These are phyloP conservation scores for Drosophila obscura DNA, from an alignment of 1,140 invertebrate genomes.

Conservation along the genomic window DNA sequence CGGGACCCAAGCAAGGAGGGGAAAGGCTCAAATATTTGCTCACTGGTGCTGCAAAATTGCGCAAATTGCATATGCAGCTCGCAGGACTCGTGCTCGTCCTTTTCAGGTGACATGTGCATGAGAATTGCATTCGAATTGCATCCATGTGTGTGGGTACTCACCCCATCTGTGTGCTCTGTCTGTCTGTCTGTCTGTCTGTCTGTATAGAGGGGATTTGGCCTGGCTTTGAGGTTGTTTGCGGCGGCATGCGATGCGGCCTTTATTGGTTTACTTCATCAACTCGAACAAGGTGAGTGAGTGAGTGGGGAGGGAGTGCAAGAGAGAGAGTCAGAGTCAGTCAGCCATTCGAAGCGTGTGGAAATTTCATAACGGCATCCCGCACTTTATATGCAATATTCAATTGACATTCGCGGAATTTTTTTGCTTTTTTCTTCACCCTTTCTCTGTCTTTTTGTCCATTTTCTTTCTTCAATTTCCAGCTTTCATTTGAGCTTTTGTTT, in stretches of 20 bases:
- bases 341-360: slow-evolving; percentile 64
- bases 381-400: slow-evolving; percentile 77
- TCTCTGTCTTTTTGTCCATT: not conserved
- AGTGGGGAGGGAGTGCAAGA: not conserved
- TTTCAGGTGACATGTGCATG: slow-evolving; percentile 72
- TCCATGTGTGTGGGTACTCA: not conserved
- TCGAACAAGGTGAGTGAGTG: slow-evolving; percentile 48
- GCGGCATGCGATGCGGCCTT: slow-evolving; percentile 68
- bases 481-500: slow-evolving; percentile 60
- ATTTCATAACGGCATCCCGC: slow-evolving; percentile 67
- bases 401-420: slow-evolving; percentile 72
- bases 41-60: slow-evolving; percentile 75
- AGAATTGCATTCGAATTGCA: slow-evolving; percentile 40
- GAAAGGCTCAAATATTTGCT: slow-evolving; percentile 58
- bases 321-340: slow-evolving; percentile 28
- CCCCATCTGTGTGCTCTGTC: slow-evolving; percentile 6
- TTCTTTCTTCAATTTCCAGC: slow-evolving; percentile 54
- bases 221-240: slow-evolving; percentile 59
- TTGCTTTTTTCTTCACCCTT: slow-evolving; percentile 10
- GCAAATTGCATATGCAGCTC: slow-evolving; percentile 65
- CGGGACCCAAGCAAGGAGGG: not conserved
- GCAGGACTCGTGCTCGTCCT: slow-evolving; percentile 18
- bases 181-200: not conserved
- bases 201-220: slow-evolving; percentile 54
- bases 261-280: slow-evolving; percentile 80